Percentiles rank a stretch among this genome's conserved stretches.
Evolutionary conservation across 1,140 invertebrate species (phyloP).

Genomic region (Andricus grossulariae): DNA sequence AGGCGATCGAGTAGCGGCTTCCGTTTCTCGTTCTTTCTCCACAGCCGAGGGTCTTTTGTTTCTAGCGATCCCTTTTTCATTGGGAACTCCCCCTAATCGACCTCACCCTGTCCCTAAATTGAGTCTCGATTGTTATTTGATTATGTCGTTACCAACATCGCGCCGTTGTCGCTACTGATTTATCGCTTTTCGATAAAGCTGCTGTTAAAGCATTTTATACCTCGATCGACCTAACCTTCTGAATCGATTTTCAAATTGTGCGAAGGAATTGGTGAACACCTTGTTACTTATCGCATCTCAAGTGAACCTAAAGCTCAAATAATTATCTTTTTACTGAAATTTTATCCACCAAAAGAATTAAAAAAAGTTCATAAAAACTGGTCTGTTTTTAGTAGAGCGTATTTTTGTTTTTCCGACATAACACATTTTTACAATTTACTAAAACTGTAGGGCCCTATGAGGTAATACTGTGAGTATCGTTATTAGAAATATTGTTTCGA

Average conservation of each 20-base stretch:
- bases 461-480: no score
- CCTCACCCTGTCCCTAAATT: constrained; percentile 38
- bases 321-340: neutral
- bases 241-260: constrained; percentile 13
- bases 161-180: constrained; percentile 31
- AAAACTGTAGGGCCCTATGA: no score
- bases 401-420: no score
- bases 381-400: no score
- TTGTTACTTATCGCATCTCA: neutral
- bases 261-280: neutral
- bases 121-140: constrained; percentile 47
- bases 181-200: constrained; percentile 34
- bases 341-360: neutral
- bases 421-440: no score
- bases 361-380: no score
- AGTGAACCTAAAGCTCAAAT: neutral
- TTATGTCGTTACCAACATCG: constrained; percentile 34
- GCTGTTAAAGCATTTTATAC: constrained; percentile 13
- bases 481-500: no score
- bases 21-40: constrained; percentile 32
- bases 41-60: constrained; percentile 40
- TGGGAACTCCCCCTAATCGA: constrained; percentile 40
- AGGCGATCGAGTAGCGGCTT: constrained; percentile 39
- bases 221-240: neutral
- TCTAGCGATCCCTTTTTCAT: constrained; percentile 32